phyloP scores from a whole-genome alignment of 2,113 vertebrate genomes.

The Grammomys dolichurus region DNA sequence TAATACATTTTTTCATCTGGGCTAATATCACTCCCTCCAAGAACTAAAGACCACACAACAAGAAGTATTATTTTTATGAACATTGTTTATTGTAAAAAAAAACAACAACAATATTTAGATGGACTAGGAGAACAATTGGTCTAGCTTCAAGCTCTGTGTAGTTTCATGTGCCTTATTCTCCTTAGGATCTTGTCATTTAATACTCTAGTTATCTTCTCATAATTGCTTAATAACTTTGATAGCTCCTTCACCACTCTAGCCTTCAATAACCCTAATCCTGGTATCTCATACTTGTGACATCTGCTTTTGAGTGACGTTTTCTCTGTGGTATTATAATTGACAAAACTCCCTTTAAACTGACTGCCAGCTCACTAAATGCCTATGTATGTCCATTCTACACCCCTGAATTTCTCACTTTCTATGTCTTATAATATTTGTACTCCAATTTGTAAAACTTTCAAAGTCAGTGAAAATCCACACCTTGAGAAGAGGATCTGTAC shows the following conservation, averaged over 20 bases:
- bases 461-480: neutral
- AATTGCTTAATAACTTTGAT: neutral
- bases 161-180: neutral
- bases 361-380: neutral
- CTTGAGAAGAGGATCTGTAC: neutral
- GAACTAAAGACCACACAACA: neutral
- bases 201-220: neutral
- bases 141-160: neutral
- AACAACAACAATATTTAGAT: neutral
- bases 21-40: neutral
- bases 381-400: neutral
- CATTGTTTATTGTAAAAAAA: neutral
- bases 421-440: neutral
- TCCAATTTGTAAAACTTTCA: neutral
- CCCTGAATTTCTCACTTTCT: neutral
- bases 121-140: neutral
- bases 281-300: neutral
- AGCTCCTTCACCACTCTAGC: neutral
- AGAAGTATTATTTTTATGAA: neutral
- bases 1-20: neutral
- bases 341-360: neutral
- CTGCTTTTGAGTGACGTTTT: neutral
- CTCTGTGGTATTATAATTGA: neutral
- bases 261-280: neutral
- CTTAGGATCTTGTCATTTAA: neutral